Evolutionary conservation across 2,113 vertebrate species (phyloP), one percentile per base, ranked within the genome.

Genomic region (Nibea coibor): DNA sequence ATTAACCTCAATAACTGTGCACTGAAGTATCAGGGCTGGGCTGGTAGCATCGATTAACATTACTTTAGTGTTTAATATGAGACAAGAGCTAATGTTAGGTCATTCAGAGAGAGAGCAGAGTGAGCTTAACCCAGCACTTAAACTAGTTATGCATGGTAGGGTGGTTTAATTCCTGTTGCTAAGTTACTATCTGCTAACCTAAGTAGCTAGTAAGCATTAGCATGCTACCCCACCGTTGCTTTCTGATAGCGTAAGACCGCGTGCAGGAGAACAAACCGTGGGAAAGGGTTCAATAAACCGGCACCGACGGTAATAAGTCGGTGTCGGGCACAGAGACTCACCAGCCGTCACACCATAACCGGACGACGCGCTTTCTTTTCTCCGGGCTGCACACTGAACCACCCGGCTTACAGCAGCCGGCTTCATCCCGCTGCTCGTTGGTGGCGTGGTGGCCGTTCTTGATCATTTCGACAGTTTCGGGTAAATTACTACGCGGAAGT

Each of bases 311-410:
- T 63, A 4, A 39, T 0, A 39, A 24, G 39, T 24, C 45, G 28
- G 12, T 2, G 47, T 22, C 8, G 5, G 31, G 0, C 19, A 54
- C 47, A 24, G 19, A 48, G 2, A 93, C 97, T 96, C 94, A 98
- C 97, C 97, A 98, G 54, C 97, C 97, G 50, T 98, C 97, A 78
- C 97, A 98, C 97, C 97, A 98, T 82, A 98, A 91, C 70, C 97
- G 95, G 16, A 97, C 96, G 0, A 92, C 58, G 6, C 95, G 87
- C 79, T 93, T 95, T 73, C 95, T 91, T 59, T 95, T 96, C 88
- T 95, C 88, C 12, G 93, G 89, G 69, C 90, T 92, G 57, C 92
- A 86, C n/a, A 4, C 62, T 4, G 76, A 79, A 4, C 15, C 65
- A 0, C 64, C 80, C 64, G 87, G 79, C 47, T 61, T 39, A 53